phyloP scores from a whole-genome alignment of 2,888 invertebrate genomes.

The Eulithis prunata region DNA sequence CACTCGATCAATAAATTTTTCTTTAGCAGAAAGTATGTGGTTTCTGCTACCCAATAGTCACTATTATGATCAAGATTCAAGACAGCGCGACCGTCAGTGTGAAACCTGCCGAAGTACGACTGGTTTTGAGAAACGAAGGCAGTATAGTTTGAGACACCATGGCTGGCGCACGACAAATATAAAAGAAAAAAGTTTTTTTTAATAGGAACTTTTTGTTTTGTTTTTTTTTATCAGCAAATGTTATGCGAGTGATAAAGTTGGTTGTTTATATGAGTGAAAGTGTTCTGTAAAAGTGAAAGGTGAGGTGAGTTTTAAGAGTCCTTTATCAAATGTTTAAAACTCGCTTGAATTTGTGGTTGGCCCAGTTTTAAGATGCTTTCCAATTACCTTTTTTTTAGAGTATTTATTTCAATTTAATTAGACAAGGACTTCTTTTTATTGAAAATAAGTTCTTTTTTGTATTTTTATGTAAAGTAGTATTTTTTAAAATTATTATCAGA shows the following conservation, averaged over 20 bases:
- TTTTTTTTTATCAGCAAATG: slow-evolving; percentile 30
- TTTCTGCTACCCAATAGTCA: slow-evolving; percentile 42
- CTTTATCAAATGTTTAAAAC: slow-evolving; percentile 48
- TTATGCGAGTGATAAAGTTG: slow-evolving; percentile 37
- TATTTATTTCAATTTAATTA: neutral
- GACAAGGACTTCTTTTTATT: neutral
- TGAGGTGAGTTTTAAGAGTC: slow-evolving; percentile 59
- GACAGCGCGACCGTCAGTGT: slow-evolving; percentile 57
- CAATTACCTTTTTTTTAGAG: slow-evolving; percentile 26
- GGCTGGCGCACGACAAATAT: slow-evolving; percentile 47
- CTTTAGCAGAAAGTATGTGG: no score
- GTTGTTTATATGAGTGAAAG: slow-evolving; percentile 65
- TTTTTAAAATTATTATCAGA: no score
- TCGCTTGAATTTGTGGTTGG: slow-evolving; percentile 47
- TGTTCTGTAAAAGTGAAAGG: slow-evolving; percentile 80
- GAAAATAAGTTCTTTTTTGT: neutral
- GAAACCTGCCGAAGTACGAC: slow-evolving; percentile 58
- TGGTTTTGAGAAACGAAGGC: slow-evolving; percentile 68
- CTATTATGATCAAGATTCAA: slow-evolving; percentile 58
- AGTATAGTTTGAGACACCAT: slow-evolving; percentile 60
- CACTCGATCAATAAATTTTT: no score
- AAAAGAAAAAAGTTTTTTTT: slow-evolving; percentile 35
- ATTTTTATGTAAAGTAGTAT: neutral
- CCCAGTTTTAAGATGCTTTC: slow-evolving; percentile 36
- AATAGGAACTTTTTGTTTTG: slow-evolving; percentile 42